Percentiles rank a stretch among this genome's conserved stretches.
phyloP scores from a whole-genome alignment of 1,140 invertebrate species.

The Polyergus mexicanus region DNA sequence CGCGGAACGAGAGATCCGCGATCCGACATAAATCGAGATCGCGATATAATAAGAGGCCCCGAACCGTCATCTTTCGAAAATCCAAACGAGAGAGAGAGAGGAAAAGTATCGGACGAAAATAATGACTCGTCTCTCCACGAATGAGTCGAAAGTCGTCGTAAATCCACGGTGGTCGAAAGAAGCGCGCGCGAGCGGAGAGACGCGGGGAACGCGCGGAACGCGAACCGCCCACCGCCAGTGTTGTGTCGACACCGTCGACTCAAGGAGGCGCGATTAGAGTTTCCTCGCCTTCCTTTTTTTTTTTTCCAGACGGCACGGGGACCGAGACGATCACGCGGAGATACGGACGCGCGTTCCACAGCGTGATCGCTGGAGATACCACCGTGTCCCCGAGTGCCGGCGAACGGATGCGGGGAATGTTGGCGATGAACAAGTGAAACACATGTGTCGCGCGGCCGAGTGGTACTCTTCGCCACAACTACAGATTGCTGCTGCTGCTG shows the following conservation, averaged over 20 bases:
- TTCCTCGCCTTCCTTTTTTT: conserved; percentile 74
- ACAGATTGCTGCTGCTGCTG: conserved; percentile 72
- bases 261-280: conserved; percentile 72
- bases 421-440: conserved; percentile 73
- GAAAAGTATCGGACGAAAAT: not conserved
- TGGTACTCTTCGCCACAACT: conserved; percentile 70
- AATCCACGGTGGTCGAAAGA: conserved; percentile 69
- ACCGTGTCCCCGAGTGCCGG: not conserved
- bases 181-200: conserved; percentile 57
- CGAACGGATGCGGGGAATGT: conserved; percentile 66
- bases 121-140: not conserved
- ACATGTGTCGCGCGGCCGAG: conserved; percentile 78
- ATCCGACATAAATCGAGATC: conserved; percentile 7
- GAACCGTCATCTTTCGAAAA: too few relatives aligned
- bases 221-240: conserved; percentile 77
- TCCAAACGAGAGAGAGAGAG: not conserved
- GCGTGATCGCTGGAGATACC: conserved; percentile 63
- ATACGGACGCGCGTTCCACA: conserved; percentile 67
- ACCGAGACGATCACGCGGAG: conserved; percentile 74
- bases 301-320: conserved; percentile 72
- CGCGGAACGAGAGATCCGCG: conserved; percentile 24
- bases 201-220: conserved; percentile 77
- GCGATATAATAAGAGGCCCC: too few relatives aligned
- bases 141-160: not conserved
- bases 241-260: conserved; percentile 76